Conservation (phyloP, 2,888 invertebrate species). For the Brachypalpus laphriformis region DNA sequence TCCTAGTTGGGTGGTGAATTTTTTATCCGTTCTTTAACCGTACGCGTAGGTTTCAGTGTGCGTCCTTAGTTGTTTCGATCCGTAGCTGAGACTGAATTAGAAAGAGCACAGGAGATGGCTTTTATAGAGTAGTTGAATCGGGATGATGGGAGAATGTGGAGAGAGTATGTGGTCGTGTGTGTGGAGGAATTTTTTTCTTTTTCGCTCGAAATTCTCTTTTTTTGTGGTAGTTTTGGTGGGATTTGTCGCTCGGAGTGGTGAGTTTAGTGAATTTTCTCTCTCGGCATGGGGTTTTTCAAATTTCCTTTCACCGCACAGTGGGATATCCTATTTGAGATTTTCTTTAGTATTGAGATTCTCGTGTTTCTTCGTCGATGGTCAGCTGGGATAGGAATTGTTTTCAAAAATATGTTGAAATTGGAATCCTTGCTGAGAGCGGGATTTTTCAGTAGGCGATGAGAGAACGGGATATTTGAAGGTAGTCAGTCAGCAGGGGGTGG, state of each 20-base stretch:
- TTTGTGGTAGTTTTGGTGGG: constrained; percentile 12
- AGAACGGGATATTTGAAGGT: constrained; percentile 45
- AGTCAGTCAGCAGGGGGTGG: constrained; percentile 11
- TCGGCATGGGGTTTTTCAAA: constrained; percentile 35
- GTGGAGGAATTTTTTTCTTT: constrained; percentile 21
- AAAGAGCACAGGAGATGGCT: constrained; percentile 76
- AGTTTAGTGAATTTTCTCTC: constrained; percentile 24
- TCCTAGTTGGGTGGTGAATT: constrained; percentile 46
- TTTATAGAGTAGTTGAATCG: constrained; percentile 76
- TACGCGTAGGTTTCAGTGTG: constrained; percentile 60
- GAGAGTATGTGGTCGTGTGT: constrained; percentile 3
- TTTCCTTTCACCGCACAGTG: constrained; percentile 46
- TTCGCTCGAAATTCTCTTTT: neutral
- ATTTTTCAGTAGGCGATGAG: constrained; percentile 43
- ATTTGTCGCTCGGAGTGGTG: constrained; percentile 37
- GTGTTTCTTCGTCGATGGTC: constrained; percentile 47
- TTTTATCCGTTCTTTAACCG: constrained; percentile 67
- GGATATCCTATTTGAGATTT: constrained; percentile 47
- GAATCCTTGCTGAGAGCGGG: constrained; percentile 52
- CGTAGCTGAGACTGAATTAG: constrained; percentile 78
- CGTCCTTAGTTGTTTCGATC: constrained; percentile 75
- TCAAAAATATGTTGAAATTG: constrained; percentile 36
- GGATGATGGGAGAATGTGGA: constrained; percentile 54
- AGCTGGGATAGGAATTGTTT: constrained; percentile 54
- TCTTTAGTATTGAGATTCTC: constrained; percentile 13